These are phyloP conservation scores for Enteromius thamalakanensis DNA, from an alignment of 2,797 vertebrate genomes.

Conservation along the genomic window DNA sequence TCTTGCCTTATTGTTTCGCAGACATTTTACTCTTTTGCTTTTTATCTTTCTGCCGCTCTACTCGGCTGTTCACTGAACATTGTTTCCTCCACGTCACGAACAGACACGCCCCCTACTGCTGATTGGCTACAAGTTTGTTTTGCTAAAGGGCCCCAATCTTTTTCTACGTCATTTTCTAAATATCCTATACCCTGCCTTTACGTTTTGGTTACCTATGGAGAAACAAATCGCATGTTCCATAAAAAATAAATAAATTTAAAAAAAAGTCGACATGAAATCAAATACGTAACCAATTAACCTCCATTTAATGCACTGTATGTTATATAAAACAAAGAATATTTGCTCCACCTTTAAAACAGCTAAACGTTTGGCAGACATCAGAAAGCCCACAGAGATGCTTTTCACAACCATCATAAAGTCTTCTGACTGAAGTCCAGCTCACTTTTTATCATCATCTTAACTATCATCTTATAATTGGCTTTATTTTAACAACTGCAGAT, in stretches of 20 bases:
- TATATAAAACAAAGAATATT: not conserved
- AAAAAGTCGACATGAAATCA: not conserved
- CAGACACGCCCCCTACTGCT: too few relatives aligned
- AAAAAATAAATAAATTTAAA: not conserved
- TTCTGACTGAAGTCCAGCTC: not conserved
- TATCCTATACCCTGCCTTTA: too few relatives aligned
- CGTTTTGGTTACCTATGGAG: not conserved
- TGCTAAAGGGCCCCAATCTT: too few relatives aligned
- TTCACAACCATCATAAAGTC: not conserved
- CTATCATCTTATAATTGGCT: slow-evolving; percentile 5
- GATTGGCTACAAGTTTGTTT: too few relatives aligned
- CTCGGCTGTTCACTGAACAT: too few relatives aligned
- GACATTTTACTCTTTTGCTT: too few relatives aligned
- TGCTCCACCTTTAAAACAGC: not conserved
- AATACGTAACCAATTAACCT: not conserved
- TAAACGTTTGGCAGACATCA: not conserved
- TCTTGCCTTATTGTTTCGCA: too few relatives aligned
- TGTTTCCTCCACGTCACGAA: too few relatives aligned
- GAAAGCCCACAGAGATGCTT: not conserved
- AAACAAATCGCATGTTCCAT: not conserved
- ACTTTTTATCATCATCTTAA: not conserved
- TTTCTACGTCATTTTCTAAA: too few relatives aligned
- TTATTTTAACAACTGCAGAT: slow-evolving; percentile 9
- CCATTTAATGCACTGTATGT: not conserved
- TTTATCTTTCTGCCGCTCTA: too few relatives aligned